These are phyloP conservation scores for Gila orcuttii DNA, from an alignment of 2,113 vertebrate species.

Conservation along the genomic window DNA sequence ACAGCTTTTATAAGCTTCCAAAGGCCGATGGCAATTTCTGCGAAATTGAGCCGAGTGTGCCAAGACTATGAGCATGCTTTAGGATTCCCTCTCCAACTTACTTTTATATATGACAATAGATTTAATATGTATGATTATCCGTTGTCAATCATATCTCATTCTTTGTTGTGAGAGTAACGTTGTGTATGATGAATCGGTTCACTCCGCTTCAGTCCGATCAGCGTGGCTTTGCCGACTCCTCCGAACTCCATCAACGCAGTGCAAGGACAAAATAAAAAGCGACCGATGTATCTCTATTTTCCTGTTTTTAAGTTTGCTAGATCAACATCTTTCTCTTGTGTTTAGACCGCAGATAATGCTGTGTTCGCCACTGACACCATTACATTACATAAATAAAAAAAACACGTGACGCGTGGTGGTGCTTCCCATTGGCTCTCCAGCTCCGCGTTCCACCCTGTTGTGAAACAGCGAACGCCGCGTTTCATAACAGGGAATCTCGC, in stretches of 20 bases:
- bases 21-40: neutral
- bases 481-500: conserved; percentile 71
- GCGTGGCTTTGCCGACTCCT: conserved; percentile 21
- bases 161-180: conserved; percentile 52
- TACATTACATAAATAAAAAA: conserved; percentile 79
- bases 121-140: conserved; percentile 30
- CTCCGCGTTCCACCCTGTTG: conserved; percentile 70
- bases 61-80: neutral
- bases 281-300: neutral
- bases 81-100: neutral
- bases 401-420: conserved; percentile 68
- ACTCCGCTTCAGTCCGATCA: conserved; percentile 29
- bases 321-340: neutral
- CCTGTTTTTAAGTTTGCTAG: neutral
- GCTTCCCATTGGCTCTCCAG: conserved; percentile 67
- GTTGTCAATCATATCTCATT: conserved; percentile 45
- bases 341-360: conserved; percentile 22
- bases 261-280: neutral
- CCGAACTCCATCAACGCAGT: conserved; percentile 44
- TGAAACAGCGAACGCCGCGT: conserved; percentile 73
- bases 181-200: conserved; percentile 45
- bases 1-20: neutral
- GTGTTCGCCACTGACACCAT: conserved; percentile 68
- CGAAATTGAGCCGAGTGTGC: neutral
- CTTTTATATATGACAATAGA: neutral